Base-by-base conservation (phyloP, 1,140 invertebrate genomes). In the Leptinotarsa lineolata region DNA sequence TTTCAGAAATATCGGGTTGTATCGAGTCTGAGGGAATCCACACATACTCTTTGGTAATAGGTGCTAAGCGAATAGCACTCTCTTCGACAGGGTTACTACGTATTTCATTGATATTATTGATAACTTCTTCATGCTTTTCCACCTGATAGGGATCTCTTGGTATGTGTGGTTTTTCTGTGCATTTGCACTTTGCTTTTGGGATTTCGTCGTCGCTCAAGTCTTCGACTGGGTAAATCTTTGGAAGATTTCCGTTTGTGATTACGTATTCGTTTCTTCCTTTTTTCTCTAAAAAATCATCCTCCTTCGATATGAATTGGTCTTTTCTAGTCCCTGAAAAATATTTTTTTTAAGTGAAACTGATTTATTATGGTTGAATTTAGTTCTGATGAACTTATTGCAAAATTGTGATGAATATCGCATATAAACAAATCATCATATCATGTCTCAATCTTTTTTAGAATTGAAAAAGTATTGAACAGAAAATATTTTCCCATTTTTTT, bases 201-300 rank as follows among this genome's bases (percentile, higher is more conserved):
- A 54, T 45, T 6, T 21, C 46, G 22, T 68, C 67, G 16, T 68
- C 24, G 45, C 15, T 54, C 20, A 54, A 20, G 15, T 68, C 67
- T 18, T 30, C 45, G 67, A 20, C 21, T 16, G n/a, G 44, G 24
- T 22, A 16, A 24, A 68, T 68, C 48, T 68, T 68, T 46, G 67
- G 67, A 68, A 15, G 67, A 22, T 68, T 68, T 68, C 15, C 46
- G 44, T 30, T 68, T 46, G 44, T 54, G 18, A 66, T 15, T 13
- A 11, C 30, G 30, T 11, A 39, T 39, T 39, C 30, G 24, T 66
- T 24, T 46, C 48, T 58, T 68, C 67, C 48, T 54, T 20, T 18
- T 48, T 58, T 48, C 24, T 18, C 39, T 45, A 68, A 68, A 68
- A 48, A 68, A 45, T 68, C 48, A 18, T 54, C 20, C 67, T 8